phyloP scores from a whole-genome alignment of 2,113 vertebrate genomes.

The Diadophis punctatus region DNA sequence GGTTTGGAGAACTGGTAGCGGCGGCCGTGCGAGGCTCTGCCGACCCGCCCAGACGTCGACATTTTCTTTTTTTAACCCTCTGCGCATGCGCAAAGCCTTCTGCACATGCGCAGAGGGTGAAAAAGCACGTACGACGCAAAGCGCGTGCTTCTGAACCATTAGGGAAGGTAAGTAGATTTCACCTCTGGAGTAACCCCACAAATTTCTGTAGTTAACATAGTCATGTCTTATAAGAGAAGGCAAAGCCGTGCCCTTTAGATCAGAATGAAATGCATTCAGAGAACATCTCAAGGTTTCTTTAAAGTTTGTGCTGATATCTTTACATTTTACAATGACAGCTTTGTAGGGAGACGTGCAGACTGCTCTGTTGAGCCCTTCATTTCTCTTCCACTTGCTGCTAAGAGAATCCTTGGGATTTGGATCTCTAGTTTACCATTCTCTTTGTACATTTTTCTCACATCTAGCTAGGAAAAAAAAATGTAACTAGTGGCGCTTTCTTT shows the following conservation, averaged over 20 bases:
- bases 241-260: not conserved
- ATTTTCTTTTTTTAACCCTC: too few species aligned
- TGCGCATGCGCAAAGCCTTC: too few species aligned
- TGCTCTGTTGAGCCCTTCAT: not conserved
- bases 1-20: too few species aligned
- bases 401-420: conserved; percentile 22
- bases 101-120: too few species aligned
- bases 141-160: too few species aligned
- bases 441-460: conserved; percentile 12
- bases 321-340: conserved; percentile 1
- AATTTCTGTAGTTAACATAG: not conserved
- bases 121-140: too few species aligned
- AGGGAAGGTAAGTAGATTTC: too few species aligned
- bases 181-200: too few species aligned
- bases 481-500: conserved; percentile 17
- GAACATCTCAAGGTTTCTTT: conserved; percentile 17
- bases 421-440: conserved; percentile 7
- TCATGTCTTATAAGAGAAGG: conserved; percentile 15
- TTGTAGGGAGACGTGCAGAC: not conserved
- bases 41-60: too few species aligned
- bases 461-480: conserved; percentile 21
- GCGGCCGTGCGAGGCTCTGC: too few species aligned
- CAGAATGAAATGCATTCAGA: conserved; percentile 4
- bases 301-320: conserved; percentile 27
- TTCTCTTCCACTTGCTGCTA: conserved; percentile 10